These are phyloP conservation scores for Vannuccia rotundouncinata DNA, from an alignment of 2,888 invertebrate species.

Conservation along the genomic window DNA sequence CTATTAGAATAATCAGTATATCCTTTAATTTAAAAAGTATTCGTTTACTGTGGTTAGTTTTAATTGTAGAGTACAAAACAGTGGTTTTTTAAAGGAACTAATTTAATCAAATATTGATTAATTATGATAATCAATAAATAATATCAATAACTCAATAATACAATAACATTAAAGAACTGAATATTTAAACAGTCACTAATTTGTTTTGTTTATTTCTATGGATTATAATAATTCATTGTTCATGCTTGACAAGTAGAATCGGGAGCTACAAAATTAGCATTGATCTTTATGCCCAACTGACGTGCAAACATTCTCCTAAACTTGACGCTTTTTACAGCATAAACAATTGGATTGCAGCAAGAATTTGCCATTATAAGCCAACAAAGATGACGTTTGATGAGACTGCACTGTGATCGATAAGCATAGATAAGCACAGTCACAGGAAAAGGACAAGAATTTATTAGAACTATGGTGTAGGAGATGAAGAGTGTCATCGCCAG, in stretches of 20 bases:
- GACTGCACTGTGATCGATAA: not conserved
- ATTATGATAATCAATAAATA: too few relatives aligned
- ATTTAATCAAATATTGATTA: too few relatives aligned
- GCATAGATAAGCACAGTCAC: not conserved
- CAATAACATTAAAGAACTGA: too few relatives aligned
- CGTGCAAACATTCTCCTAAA: not conserved
- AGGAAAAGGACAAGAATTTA: slow-evolving; percentile 22
- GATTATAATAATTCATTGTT: too few relatives aligned
- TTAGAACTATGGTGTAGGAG: slow-evolving; percentile 3
- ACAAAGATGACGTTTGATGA: slow-evolving; percentile 12
- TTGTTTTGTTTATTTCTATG: too few relatives aligned
- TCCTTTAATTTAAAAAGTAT: too few relatives aligned
- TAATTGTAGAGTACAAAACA: too few relatives aligned
- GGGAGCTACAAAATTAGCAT: not conserved
- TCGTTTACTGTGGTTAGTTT: too few relatives aligned
- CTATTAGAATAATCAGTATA: too few relatives aligned
- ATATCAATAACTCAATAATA: too few relatives aligned
- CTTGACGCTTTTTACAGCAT: slow-evolving; percentile 8
- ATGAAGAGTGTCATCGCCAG: slow-evolving; percentile 24
- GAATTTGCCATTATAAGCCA: slow-evolving; percentile 28
- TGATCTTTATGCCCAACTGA: not conserved
- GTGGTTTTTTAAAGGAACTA: too few relatives aligned
- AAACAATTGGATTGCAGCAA: slow-evolving; percentile 15
- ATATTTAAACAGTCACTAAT: too few relatives aligned
- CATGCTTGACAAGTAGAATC: not conserved